Evolutionary conservation across 2,888 invertebrate species (phyloP).

Genomic region (Epinotia demarniana): DNA sequence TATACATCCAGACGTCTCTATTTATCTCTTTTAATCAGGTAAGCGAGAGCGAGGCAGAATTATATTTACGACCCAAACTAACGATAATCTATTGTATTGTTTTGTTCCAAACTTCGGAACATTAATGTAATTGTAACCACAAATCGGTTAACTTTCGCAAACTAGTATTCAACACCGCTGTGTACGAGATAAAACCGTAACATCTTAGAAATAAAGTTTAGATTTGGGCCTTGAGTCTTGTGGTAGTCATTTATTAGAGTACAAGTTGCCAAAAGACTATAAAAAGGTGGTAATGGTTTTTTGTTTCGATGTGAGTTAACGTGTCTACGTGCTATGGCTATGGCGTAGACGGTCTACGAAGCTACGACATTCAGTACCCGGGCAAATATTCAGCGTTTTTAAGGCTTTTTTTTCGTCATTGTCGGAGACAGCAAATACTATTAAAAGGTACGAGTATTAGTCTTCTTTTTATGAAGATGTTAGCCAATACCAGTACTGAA

Average conservation of each 20-base stretch:
- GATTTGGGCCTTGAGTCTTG: background rate
- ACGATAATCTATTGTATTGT: conserved; percentile 37
- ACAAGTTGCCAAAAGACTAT: background rate
- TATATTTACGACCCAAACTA: conserved; percentile 14
- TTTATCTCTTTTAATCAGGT: background rate
- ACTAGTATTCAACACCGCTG: background rate
- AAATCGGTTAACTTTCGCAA: conserved; percentile 15
- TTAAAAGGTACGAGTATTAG: too few relatives aligned
- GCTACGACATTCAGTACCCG: background rate
- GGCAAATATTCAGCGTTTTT: too few relatives aligned
- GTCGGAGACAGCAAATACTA: too few relatives aligned
- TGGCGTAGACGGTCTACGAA: conserved; percentile 14
- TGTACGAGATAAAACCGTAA: background rate
- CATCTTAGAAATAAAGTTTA: background rate
- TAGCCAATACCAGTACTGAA: too few relatives aligned
- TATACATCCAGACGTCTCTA: background rate
- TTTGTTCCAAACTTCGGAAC: conserved; percentile 36
- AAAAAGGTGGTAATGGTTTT: conserved; percentile 21
- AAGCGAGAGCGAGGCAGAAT: background rate
- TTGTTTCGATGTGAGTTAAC: conserved; percentile 20
- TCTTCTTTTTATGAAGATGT: too few relatives aligned
- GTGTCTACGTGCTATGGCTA: conserved; percentile 9
- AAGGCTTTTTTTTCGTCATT: too few relatives aligned
- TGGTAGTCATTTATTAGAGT: background rate
- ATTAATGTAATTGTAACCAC: conserved; percentile 39